Evolutionary conservation across 1,140 invertebrate species (phyloP).

Genomic region (Planococcus citri): DNA sequence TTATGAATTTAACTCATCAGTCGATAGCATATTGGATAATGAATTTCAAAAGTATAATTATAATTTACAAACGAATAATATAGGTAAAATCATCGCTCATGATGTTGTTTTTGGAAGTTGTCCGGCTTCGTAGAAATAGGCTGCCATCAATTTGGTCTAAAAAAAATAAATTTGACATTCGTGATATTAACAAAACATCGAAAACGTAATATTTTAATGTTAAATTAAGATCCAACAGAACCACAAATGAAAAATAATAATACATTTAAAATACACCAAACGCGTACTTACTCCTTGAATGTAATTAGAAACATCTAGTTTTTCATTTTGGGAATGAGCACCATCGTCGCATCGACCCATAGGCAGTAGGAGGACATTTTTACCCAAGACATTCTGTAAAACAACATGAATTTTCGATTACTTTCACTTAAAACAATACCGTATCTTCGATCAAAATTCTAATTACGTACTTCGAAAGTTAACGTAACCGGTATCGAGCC

Average conservation of each 20-base stretch:
- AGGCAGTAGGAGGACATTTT: conserved; percentile 84
- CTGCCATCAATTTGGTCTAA: conserved; percentile 73
- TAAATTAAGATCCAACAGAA: conserved; percentile 3
- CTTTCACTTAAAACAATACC: not conserved
- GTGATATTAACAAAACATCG: too few species aligned
- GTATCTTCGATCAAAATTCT: not conserved
- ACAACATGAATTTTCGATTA: not conserved
- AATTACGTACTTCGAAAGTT: conserved; percentile 46
- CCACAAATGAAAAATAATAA: not conserved
- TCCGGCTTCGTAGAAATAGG: conserved; percentile 58
- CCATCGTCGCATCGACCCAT: conserved; percentile 89
- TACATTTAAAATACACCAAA: too few species aligned
- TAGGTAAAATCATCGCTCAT: not conserved
- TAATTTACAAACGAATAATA: too few species aligned
- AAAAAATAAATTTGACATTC: conserved; percentile 35
- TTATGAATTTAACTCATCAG: too few species aligned
- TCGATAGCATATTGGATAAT: too few species aligned
- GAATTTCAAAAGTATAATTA: too few species aligned
- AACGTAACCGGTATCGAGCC: conserved; percentile 92
- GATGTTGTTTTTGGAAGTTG: not conserved
- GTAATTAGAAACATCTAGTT: conserved; percentile 82
- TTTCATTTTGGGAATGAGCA: conserved; percentile 97
- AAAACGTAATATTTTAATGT: too few species aligned
- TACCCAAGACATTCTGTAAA: conserved; percentile 68
- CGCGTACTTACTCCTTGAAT: conserved; percentile 86